A percentile compares a stretch with the other conserved stretches of the same genome.
These are phyloP conservation scores for Chrysocyon brachyurus DNA, from an alignment of 2,797 vertebrate genomes.

Conservation along the genomic window DNA sequence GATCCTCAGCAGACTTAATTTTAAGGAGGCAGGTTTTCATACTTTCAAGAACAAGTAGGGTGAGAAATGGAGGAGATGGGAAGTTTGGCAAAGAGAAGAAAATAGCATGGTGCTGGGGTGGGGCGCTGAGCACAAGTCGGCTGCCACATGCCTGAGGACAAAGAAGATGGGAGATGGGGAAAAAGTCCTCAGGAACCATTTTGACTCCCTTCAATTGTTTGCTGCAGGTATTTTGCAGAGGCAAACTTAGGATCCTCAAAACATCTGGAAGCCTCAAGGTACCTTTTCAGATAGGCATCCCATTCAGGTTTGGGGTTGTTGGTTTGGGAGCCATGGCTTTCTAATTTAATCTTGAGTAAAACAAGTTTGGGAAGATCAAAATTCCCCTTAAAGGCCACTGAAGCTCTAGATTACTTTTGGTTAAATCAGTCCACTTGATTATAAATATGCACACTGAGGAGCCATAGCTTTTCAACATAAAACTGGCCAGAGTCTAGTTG, in stretches of 20 bases:
- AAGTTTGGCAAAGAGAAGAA: background rate
- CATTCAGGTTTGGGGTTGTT: background rate
- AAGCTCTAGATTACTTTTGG: background rate
- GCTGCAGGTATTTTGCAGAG: background rate
- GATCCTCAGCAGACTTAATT: background rate
- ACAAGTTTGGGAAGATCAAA: background rate
- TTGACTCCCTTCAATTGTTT: background rate
- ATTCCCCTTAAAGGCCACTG: background rate
- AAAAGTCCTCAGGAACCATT: background rate
- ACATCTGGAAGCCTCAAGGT: background rate
- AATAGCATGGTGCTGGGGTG: accelerated
- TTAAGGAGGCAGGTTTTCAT: background rate
- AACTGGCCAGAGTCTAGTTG: background rate
- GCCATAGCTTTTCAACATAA: background rate
- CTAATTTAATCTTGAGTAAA: background rate
- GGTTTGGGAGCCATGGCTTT: background rate
- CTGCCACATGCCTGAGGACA: background rate
- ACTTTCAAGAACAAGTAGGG: background rate
- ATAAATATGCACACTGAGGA: background rate
- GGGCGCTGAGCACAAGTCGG: background rate
- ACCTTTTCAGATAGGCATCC: background rate
- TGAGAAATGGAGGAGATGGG: background rate
- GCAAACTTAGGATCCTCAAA: background rate
- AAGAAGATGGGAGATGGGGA: background rate
- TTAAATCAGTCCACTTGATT: background rate